phyloP scores from a whole-genome alignment of 2,888 invertebrate genomes.

The Ptilodon capucinus region DNA sequence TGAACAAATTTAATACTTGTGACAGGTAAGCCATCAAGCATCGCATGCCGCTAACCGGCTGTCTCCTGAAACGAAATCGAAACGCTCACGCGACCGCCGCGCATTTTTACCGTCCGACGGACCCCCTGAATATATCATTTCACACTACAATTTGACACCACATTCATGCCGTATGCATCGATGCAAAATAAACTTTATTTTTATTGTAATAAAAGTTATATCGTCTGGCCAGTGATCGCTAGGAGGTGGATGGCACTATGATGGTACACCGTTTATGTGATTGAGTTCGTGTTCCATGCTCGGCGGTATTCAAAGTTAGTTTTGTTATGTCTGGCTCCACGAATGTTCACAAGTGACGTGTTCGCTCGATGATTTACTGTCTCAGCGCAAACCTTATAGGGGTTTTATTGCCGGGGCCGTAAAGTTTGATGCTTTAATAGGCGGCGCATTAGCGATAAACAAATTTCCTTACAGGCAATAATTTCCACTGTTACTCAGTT shows the following conservation, averaged over 20 bases:
- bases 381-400: slow-evolving; percentile 39
- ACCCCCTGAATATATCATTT: slow-evolving; percentile 70
- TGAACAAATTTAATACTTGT: slow-evolving; percentile 59
- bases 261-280: slow-evolving; percentile 57
- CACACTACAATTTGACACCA: slow-evolving; percentile 73
- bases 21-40: slow-evolving; percentile 56
- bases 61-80: slow-evolving; percentile 56
- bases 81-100: slow-evolving; percentile 60
- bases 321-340: slow-evolving; percentile 61
- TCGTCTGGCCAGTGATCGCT: slow-evolving; percentile 5
- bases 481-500: slow-evolving; percentile 30
- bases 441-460: slow-evolving; percentile 50
- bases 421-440: slow-evolving; percentile 52
- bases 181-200: slow-evolving; percentile 46
- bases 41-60: slow-evolving; percentile 57
- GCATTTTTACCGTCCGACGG: slow-evolving; percentile 45
- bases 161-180: slow-evolving; percentile 44
- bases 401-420: slow-evolving; percentile 38
- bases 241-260: slow-evolving; percentile 44
- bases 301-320: slow-evolving; percentile 53
- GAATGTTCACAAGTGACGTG: slow-evolving; percentile 42
- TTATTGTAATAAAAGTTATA: slow-evolving; percentile 25
- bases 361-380: slow-evolving; percentile 56
- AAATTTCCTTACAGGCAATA: slow-evolving; percentile 33
- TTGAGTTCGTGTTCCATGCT: slow-evolving; percentile 57